Evolutionary conservation across 2,888 invertebrate species (phyloP).

Genomic region (Nineta flava): DNA sequence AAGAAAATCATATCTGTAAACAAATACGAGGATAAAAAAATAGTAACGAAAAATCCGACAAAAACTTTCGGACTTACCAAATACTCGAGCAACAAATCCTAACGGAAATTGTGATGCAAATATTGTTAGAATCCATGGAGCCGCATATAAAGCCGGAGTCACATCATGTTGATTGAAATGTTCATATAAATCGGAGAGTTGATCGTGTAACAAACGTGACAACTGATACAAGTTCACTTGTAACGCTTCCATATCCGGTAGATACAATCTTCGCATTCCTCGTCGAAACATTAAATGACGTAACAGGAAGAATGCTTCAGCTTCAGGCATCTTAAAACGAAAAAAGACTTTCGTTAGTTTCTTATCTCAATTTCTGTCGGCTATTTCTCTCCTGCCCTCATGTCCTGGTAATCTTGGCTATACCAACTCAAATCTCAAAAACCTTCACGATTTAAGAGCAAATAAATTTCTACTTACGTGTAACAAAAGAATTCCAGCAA

Average conservation of each 20-base stretch:
- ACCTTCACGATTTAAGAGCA: background rate
- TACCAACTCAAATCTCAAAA: no score
- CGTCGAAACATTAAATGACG: conserved; percentile 85
- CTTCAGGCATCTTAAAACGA: conserved; percentile 67
- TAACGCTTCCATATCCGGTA: conserved; percentile 88
- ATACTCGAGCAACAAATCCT: conserved; percentile 87
- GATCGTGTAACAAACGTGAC: conserved; percentile 79
- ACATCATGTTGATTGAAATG: conserved; percentile 82
- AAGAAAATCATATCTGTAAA: conserved; percentile 72
- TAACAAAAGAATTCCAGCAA: conserved; percentile 80
- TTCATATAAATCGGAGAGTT: conserved; percentile 67
- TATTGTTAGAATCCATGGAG: conserved; percentile 90
- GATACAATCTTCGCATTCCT: conserved; percentile 74
- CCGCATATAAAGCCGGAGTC: conserved; percentile 86
- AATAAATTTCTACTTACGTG: conserved; percentile 53
- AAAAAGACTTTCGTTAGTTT: conserved; percentile 13
- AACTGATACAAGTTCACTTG: conserved; percentile 83
- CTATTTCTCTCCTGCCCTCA: background rate
- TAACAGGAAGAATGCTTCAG: conserved; percentile 72
- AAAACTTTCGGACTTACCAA: no score
- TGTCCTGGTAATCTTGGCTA: no score
- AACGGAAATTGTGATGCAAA: conserved; percentile 95
- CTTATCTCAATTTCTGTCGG: background rate
- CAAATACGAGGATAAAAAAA: conserved; percentile 9
- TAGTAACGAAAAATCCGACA: background rate